Evolutionary conservation across 1,140 invertebrate species (phyloP), one percentile per base, ranked within the genome.

Genomic region (Drosophila trapezifrons): DNA sequence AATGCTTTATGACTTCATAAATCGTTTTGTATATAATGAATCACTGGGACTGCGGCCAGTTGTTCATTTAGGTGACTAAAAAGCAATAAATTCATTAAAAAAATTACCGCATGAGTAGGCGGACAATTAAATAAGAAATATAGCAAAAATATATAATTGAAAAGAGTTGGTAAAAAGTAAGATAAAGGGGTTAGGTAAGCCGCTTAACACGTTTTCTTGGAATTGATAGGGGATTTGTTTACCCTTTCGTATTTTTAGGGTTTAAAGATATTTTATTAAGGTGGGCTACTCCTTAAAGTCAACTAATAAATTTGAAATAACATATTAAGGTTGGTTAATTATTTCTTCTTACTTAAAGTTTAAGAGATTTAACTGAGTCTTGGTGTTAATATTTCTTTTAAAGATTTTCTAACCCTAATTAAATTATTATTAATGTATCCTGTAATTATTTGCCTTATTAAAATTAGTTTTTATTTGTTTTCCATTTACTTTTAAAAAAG

Each of bases 51-150:
- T 13, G 20, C n/a, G 9, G 13, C 29, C 65, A 71, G 35, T 49
- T 70, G 67, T 57, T 55, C 65, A 47, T 40, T 70, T 40, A 12
- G 35, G n/a, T 71, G 51, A 71, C 67, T 58, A 71, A 71, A 57
- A 22, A 20, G 32, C 32, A 12, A 71, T 71, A 71, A 70, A 56
- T 54, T 32, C 37, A 69, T 37, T 29, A 37, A 32, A 32, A 32
- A 42, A 54, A 52, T 38, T 35, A n/a, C 4, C 10, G 63, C 40
- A 20, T 51, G 35, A 18, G 43, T 20, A 56, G 56, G 55, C 62
- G 62, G 38, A 45, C 40, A 62, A 32, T 60, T 18, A 15, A 43
- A 22, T 45, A n/a, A 27, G 12, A 35, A 59, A 43, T 32, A 51
- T 54, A 32, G 4, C 8, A 37, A 37, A 52, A 54, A 37, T 52